phyloP scores from a whole-genome alignment of 2,797 vertebrate species.

The Poeciliopsis turneri region DNA sequence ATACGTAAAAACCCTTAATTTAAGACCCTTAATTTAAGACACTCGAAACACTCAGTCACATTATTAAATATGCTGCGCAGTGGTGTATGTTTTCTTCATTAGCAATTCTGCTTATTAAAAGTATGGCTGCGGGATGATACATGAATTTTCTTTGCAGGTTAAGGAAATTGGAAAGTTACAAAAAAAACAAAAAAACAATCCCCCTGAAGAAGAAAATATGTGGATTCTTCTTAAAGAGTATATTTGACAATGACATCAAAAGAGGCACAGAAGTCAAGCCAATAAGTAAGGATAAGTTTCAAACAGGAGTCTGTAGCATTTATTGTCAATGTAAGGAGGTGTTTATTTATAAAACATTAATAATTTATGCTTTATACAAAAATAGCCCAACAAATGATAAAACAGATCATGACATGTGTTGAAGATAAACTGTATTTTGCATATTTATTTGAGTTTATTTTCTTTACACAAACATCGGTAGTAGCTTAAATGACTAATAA shows the following conservation, averaged over 20 bases:
- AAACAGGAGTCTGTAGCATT: neutral
- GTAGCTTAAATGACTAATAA: neutral
- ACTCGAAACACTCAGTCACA: neutral
- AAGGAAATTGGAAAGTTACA: neutral
- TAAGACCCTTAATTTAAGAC: neutral
- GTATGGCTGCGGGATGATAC: neutral
- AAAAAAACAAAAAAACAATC: neutral
- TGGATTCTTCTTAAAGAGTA: neutral
- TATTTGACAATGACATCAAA: neutral
- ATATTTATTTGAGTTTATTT: neutral
- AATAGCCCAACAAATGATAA: neutral
- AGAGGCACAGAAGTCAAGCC: neutral
- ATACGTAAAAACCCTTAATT: neutral
- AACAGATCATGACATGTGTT: neutral
- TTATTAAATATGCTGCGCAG: neutral
- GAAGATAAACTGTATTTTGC: neutral
- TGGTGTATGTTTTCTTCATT: neutral
- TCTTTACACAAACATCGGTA: neutral
- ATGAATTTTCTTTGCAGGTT: neutral
- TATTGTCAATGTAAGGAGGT: neutral
- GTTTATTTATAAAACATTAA: too few species aligned
- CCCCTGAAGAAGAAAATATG: neutral
- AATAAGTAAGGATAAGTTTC: neutral
- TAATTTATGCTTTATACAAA: neutral
- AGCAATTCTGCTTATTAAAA: neutral